phyloP scores from a whole-genome alignment of 2,797 vertebrate genomes.

The Mus minutoides region DNA sequence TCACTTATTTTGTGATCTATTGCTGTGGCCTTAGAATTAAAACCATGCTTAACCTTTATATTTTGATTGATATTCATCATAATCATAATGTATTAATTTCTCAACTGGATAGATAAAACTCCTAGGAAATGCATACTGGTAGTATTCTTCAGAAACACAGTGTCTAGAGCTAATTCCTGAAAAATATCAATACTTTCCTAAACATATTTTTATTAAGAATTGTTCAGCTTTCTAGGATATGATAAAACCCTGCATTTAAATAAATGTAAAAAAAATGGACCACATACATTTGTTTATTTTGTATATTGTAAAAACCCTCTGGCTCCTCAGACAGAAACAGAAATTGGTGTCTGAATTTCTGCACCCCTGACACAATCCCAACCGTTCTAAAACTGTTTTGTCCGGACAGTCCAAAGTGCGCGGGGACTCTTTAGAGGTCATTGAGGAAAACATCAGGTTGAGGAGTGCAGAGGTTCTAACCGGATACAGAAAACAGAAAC shows the following conservation, averaged over 20 bases:
- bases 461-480: not conserved
- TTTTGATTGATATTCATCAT: conserved; percentile 21
- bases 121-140: not conserved
- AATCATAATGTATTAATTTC: not conserved
- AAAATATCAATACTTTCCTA: conserved; percentile 29
- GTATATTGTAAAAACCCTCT: not conserved
- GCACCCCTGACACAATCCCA: not conserved
- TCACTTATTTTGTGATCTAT: not conserved
- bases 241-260: conserved; percentile 13
- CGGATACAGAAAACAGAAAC: conserved; percentile 23
- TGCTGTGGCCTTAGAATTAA: conserved; percentile 8
- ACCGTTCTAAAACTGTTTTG: not conserved
- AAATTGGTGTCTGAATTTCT: conserved; percentile 5
- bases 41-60: conserved; percentile 49
- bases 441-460: not conserved
- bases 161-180: conserved; percentile 4
- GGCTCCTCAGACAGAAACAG: conserved; percentile 5
- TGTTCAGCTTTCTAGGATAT: not conserved
- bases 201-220: conserved; percentile 14
- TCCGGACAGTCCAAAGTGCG: not conserved
- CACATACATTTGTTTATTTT: not conserved
- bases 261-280: not conserved
- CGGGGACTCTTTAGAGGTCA: not conserved
- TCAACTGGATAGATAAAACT: not conserved
- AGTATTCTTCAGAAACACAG: not conserved